These are phyloP conservation scores for Euleptes europaea DNA, from an alignment of 2,113 vertebrate species.

Conservation along the genomic window DNA sequence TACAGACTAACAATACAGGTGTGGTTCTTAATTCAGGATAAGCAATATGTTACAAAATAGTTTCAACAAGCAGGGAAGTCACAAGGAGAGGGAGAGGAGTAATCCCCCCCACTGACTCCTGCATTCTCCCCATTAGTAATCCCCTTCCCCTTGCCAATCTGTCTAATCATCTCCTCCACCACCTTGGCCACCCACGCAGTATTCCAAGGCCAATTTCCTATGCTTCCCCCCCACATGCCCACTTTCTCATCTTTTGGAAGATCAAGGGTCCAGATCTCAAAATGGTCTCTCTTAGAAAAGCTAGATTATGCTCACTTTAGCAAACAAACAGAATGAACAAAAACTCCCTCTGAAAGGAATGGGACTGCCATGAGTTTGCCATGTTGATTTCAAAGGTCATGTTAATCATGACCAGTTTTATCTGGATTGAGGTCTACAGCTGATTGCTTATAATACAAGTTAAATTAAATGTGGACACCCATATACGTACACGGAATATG, in stretches of 20 bases:
- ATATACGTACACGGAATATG: neutral
- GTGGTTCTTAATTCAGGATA: neutral
- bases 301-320: neutral
- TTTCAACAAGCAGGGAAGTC: too few species aligned
- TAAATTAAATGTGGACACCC: neutral
- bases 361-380: too few species aligned
- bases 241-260: neutral
- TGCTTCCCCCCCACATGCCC: neutral
- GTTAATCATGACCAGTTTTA: neutral
- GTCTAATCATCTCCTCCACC: too few species aligned
- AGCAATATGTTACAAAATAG: too few species aligned
- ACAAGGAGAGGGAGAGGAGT: too few species aligned
- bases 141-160: too few species aligned
- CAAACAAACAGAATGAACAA: neutral
- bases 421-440: too few species aligned
- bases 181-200: too few species aligned
- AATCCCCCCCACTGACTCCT: too few species aligned
- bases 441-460: neutral
- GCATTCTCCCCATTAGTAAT: too few species aligned
- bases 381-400: neutral
- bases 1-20: neutral
- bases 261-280: neutral
- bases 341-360: neutral
- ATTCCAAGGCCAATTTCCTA: neutral
- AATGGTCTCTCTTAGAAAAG: neutral